phyloP scores from a whole-genome alignment of 2,888 invertebrate species.

The Crematogaster levior region DNA sequence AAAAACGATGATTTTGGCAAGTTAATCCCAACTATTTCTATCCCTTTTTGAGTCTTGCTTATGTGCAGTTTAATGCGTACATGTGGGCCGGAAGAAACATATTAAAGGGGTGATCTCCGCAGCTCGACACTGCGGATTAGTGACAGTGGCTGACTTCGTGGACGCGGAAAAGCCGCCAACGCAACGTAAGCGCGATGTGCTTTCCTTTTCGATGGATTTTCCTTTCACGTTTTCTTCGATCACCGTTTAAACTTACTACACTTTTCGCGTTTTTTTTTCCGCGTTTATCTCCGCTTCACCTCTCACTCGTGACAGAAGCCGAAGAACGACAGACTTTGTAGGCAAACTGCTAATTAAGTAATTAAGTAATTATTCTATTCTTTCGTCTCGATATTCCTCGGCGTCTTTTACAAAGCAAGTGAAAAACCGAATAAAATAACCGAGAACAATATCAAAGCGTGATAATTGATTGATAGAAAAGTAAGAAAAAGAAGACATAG shows the following conservation, averaged over 20 bases:
- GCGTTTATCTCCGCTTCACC: not conserved
- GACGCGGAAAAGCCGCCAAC: slow-evolving; percentile 28
- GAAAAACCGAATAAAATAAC: slow-evolving; percentile 79
- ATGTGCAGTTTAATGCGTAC: slow-evolving; percentile 22
- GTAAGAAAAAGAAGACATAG: slow-evolving; percentile 28
- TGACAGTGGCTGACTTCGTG: slow-evolving; percentile 33
- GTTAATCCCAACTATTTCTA: slow-evolving; percentile 4
- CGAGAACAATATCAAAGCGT: slow-evolving; percentile 75
- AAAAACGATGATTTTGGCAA: slow-evolving; percentile 29
- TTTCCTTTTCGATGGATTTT: no score
- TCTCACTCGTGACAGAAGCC: slow-evolving; percentile 9
- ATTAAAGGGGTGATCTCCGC: slow-evolving; percentile 57
- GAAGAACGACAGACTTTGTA: slow-evolving; percentile 61
- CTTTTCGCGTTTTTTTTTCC: not conserved
- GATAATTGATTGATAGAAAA: slow-evolving; percentile 4
- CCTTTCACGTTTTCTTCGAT: slow-evolving; percentile 24
- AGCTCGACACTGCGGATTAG: slow-evolving; percentile 32
- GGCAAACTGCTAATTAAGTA: slow-evolving; percentile 76
- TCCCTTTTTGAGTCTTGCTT: not conserved
- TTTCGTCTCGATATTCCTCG: slow-evolving; percentile 9
- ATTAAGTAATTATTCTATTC: slow-evolving; percentile 74
- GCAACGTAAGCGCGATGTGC: slow-evolving; percentile 23
- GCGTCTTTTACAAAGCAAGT: slow-evolving; percentile 72
- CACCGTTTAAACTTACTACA: not conserved
- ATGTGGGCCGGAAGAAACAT: slow-evolving; percentile 41